These are phyloP conservation scores for Eutrigla gurnardus DNA, from an alignment of 2,797 vertebrate genomes.

Conservation along the genomic window DNA sequence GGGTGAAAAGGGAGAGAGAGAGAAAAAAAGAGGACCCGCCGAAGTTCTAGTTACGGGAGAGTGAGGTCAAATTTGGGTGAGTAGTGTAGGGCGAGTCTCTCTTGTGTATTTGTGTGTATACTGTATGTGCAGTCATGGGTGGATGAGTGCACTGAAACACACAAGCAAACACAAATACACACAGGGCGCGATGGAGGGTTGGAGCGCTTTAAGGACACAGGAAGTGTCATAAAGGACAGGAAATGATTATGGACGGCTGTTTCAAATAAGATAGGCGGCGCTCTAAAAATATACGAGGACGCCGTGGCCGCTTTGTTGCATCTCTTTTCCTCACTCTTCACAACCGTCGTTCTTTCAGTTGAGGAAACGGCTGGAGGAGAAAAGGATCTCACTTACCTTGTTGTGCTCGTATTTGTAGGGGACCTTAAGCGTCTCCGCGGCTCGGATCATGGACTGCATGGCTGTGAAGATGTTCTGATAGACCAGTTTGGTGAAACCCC, in stretches of 20 bases:
- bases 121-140: not conserved
- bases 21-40: not conserved
- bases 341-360: not conserved
- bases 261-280: conserved; percentile 71
- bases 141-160: conserved; percentile 19
- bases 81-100: not conserved
- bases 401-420: conserved; percentile 95
- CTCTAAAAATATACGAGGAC: conserved; percentile 62
- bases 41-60: conserved; percentile 2
- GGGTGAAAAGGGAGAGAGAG: not conserved
- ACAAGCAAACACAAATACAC: conserved; percentile 38
- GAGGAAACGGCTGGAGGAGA: not conserved
- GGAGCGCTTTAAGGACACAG: conserved; percentile 62
- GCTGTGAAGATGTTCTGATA: conserved; percentile 98
- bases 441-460: conserved; percentile 95
- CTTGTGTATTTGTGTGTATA: conserved; percentile 10
- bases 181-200: conserved; percentile 21
- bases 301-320: conserved; percentile 5
- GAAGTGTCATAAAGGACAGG: conserved; percentile 76
- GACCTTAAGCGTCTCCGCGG: conserved; percentile 94
- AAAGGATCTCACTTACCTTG: conserved; percentile 84
- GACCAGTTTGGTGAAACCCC: conserved; percentile 93
- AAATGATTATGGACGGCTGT: conserved; percentile 77
- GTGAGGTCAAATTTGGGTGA: conserved; percentile 15
- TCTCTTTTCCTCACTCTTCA: conserved; percentile 14